Evolutionary conservation across 2,113 vertebrate genomes (phyloP).

Genomic region (Enhydra lutris): DNA sequence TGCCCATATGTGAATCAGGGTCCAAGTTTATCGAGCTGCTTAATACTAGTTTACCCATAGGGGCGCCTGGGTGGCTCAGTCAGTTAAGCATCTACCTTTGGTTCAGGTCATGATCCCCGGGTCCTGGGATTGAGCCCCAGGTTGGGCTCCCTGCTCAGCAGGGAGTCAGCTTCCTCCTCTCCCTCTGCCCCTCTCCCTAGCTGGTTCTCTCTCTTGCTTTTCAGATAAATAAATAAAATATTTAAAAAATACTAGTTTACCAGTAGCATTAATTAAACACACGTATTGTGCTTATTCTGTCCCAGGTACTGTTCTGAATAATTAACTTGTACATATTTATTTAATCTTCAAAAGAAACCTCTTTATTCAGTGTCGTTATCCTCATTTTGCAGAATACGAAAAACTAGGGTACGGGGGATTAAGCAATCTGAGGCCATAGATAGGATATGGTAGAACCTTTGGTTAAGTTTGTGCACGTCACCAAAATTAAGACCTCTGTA

Average conservation of each 20-base stretch:
- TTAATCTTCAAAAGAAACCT: neutral
- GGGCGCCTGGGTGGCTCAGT: neutral
- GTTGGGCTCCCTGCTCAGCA: neutral
- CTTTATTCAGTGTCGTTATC: neutral
- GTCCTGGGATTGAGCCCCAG: neutral
- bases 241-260: too few species aligned
- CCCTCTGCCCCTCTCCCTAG: neutral
- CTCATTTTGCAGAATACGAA: neutral
- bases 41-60: neutral
- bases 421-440: neutral
- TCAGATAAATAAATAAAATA: neutral
- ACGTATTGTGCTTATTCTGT: neutral
- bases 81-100: neutral
- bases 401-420: neutral
- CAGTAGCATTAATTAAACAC: neutral
- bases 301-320: neutral
- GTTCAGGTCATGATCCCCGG: neutral
- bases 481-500: neutral
- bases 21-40: neutral
- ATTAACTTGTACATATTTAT: neutral
- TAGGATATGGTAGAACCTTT: neutral
- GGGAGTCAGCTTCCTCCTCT: neutral
- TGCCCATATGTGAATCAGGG: neutral
- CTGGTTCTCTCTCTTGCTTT: neutral
- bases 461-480: neutral